These are phyloP conservation scores for Megaptera novaeangliae DNA, from an alignment of 2,113 vertebrate genomes.

Conservation along the genomic window DNA sequence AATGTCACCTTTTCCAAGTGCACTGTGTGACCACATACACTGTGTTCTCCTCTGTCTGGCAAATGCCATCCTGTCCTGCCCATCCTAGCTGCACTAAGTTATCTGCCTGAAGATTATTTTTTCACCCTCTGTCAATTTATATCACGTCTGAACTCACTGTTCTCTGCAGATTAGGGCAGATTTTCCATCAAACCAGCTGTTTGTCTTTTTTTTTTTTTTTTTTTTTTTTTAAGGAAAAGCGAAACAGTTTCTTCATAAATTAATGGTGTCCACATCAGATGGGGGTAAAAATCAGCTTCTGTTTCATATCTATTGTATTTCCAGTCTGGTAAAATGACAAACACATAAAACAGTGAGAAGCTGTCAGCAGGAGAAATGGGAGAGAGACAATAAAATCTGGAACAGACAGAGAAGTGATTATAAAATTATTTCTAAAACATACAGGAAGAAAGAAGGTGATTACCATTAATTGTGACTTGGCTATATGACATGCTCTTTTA, in stretches of 20 bases:
- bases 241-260: constrained; percentile 61
- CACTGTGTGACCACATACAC: not conserved
- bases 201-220: not conserved
- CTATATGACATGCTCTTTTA: not conserved
- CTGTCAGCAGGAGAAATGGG: not conserved
- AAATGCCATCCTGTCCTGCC: constrained; percentile 1
- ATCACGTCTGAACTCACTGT: constrained; percentile 51
- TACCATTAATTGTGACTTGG: not conserved
- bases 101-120: constrained; percentile 48
- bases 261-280: constrained; percentile 27
- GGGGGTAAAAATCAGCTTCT: not conserved
- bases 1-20: not conserved
- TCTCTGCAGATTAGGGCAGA: constrained; percentile 44
- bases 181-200: constrained; percentile 62
- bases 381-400: constrained; percentile 18
- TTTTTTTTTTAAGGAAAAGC: not conserved
- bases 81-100: constrained; percentile 16
- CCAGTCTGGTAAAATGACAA: constrained; percentile 6
- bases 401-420: not conserved
- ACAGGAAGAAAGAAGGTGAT: not conserved
- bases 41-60: not conserved
- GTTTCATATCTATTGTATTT: constrained; percentile 39
- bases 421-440: constrained; percentile 46
- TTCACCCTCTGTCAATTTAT: constrained; percentile 64
- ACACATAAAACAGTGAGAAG: not conserved